Percentiles rank a stretch among this genome's conserved stretches.
phyloP scores from a whole-genome alignment of 1,140 invertebrate genomes.

The Papilio machaon region DNA sequence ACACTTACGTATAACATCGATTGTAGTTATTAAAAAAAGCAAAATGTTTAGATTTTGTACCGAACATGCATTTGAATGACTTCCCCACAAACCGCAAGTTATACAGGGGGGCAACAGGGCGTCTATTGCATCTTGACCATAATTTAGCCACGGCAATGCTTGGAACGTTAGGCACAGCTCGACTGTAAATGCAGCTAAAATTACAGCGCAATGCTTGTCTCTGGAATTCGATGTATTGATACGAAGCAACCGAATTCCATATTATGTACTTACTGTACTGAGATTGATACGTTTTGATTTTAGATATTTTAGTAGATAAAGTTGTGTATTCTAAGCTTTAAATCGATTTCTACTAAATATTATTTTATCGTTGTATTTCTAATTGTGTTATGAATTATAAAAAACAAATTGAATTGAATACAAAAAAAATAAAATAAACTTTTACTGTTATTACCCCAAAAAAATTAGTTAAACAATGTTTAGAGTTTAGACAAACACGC shows the following conservation, averaged over 20 bases:
- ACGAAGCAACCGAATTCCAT: not conserved
- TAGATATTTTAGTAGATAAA: not conserved
- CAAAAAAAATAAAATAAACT: too few species aligned
- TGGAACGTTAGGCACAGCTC: conserved; percentile 50
- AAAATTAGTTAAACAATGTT: too few species aligned
- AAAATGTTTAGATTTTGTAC: not conserved
- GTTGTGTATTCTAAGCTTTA: not conserved
- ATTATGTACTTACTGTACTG: not conserved
- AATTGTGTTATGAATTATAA: too few species aligned
- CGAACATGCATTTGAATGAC: not conserved
- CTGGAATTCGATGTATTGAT: conserved; percentile 2
- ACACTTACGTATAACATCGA: too few species aligned
- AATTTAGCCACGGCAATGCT: conserved; percentile 39
- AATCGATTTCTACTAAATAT: not conserved
- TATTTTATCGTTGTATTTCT: too few species aligned
- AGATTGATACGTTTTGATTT: conserved; percentile 1
- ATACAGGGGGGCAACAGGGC: too few species aligned
- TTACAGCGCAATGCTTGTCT: not conserved
- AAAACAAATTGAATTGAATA: too few species aligned
- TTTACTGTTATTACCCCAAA: too few species aligned
- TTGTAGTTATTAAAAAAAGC: too few species aligned
- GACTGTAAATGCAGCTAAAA: conserved; percentile 43
- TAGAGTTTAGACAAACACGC: too few species aligned
- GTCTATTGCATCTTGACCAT: conserved; percentile 26
- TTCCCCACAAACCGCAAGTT: not conserved